phyloP scores from a whole-genome alignment of 2,888 invertebrate species.

The Melitaea athalia region DNA sequence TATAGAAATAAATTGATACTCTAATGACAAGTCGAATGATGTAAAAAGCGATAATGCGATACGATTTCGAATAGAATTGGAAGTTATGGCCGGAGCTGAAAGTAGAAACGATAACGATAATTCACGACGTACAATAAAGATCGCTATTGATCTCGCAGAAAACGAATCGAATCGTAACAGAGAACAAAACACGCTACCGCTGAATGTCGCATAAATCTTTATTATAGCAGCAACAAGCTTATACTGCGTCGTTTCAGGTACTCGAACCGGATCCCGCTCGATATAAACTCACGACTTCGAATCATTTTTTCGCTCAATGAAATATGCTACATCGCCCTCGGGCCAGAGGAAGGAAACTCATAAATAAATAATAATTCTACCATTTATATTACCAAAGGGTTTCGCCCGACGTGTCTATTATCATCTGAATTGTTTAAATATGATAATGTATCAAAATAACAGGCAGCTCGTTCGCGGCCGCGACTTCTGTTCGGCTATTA shows the following conservation, averaged over 20 bases:
- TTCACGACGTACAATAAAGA: conserved; percentile 76
- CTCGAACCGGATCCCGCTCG: conserved; percentile 74
- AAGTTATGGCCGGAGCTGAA: conserved; percentile 68
- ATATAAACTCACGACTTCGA: conserved; percentile 78
- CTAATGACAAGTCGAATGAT: conserved; percentile 58
- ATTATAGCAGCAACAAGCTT: conserved; percentile 82
- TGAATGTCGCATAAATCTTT: conserved; percentile 82
- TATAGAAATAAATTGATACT: conserved; percentile 45
- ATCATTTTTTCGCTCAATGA: conserved; percentile 80
- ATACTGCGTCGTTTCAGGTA: conserved; percentile 78
- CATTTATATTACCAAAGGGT: conserved; percentile 83
- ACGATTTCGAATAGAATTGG: conserved; percentile 60
- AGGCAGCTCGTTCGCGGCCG: conserved; percentile 73
- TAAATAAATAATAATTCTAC: conserved; percentile 83
- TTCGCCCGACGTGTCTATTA: conserved; percentile 81
- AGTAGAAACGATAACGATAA: conserved; percentile 72
- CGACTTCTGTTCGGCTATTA: conserved; percentile 80
- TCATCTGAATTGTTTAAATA: conserved; percentile 82
- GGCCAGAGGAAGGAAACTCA: conserved; percentile 78
- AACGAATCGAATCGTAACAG: conserved; percentile 79
- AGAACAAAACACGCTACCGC: conserved; percentile 81
- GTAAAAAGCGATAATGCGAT: conserved; percentile 73
- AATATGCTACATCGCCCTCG: conserved; percentile 78
- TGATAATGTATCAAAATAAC: conserved; percentile 82
- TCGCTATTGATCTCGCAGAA: conserved; percentile 79